Conservation (phyloP, 2,888 invertebrate genomes). For the Resseliella maxima region DNA sequence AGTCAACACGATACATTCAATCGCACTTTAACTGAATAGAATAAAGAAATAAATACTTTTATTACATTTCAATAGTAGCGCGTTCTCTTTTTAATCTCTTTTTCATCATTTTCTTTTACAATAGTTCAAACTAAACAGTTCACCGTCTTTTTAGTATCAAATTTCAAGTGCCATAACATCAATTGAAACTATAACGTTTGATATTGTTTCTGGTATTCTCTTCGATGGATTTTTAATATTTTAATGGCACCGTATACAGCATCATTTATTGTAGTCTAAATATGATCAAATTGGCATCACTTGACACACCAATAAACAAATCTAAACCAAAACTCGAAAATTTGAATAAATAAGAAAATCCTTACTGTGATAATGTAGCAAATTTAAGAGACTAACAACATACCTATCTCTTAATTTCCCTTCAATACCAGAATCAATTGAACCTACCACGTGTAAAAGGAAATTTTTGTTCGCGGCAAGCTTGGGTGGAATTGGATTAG, state of each 20-base stretch:
- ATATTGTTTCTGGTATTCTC: neutral
- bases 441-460: too few species aligned
- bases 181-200: neutral
- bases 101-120: neutral
- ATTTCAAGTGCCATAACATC: constrained; percentile 31
- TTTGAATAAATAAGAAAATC: too few species aligned
- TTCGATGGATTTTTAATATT: neutral
- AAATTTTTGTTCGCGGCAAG: too few species aligned
- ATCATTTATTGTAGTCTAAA: too few species aligned
- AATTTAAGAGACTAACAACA: too few species aligned
- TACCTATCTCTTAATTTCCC: too few species aligned
- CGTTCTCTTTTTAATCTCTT: neutral
- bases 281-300: too few species aligned
- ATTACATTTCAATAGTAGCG: constrained; percentile 18
- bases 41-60: neutral
- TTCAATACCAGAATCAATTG: too few species aligned
- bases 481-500: too few species aligned
- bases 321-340: too few species aligned
- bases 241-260: neutral
- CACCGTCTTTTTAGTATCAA: neutral
- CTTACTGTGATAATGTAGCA: too few species aligned
- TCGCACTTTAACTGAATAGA: neutral
- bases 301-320: too few species aligned
- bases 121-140: neutral
- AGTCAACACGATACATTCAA: constrained; percentile 54